phyloP scores from a whole-genome alignment of 1,140 invertebrate genomes.

The Macrotrachela quadricornifera region DNA sequence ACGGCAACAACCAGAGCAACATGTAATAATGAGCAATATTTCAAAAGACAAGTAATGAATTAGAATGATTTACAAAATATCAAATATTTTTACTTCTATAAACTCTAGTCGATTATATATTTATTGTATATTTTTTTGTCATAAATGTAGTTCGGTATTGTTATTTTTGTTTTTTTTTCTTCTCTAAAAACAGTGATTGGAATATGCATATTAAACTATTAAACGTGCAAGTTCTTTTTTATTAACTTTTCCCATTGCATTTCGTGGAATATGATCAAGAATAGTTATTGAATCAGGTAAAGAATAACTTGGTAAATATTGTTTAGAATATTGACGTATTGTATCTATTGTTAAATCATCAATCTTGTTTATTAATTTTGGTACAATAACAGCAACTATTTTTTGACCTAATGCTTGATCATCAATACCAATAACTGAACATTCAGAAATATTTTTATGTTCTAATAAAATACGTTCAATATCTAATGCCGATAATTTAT shows the following conservation, averaged over 20 bases:
- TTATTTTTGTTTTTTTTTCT: no score
- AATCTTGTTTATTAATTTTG: neutral
- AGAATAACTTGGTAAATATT: neutral
- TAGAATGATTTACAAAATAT: no score
- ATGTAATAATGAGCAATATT: no score
- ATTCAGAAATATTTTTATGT: neutral
- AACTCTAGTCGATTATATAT: no score
- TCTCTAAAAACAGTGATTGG: no score
- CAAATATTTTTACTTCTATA: no score
- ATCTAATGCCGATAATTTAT: constrained; percentile 53
- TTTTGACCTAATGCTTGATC: constrained; percentile 3
- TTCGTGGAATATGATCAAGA: constrained; percentile 1
- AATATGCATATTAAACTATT: no score
- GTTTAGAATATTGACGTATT: neutral
- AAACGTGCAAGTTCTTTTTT: constrained; percentile 7
- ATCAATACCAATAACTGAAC: neutral
- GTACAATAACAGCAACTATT: constrained; percentile 2
- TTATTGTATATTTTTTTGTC: no score
- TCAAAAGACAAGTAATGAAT: no score
- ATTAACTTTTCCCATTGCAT: constrained; percentile 7
- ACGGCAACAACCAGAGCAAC: no score
- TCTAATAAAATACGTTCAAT: constrained; percentile 32
- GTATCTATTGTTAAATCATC: neutral
- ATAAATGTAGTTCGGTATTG: no score
- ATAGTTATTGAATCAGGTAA: neutral